Base-by-base conservation (phyloP, 2,888 invertebrate species). In the Strigamia crassipes region DNA sequence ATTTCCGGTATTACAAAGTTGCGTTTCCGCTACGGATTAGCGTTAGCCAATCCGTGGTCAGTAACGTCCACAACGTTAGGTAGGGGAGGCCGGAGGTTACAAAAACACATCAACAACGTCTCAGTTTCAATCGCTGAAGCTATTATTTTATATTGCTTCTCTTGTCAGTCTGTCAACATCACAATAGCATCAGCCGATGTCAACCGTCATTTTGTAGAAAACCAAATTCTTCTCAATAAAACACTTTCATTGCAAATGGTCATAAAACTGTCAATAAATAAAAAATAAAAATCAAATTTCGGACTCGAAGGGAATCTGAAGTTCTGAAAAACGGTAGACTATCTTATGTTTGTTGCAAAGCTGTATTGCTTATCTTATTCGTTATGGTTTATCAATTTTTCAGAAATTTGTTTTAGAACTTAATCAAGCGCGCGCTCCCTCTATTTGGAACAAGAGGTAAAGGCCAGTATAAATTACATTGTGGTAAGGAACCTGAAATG, bases 401-500 rank as follows among this genome's bases (percentile, higher is more conserved):
- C n/a, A 13, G 21, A 23, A 23, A 18, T 18, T 23, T 23, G 15
- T 51, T 51, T 21, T 12, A 21, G 12, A 61, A 23, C 0, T 61
- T 46, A 12, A n/a, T n/a, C 13, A 46, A 21, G n/a, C 23, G 6
- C n/a, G 6, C 5, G 61, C 18, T 1, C 18, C 61, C 10, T 61
- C 21, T 18, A 61, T 61, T 61, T 21, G 6, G 61, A 23, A 12
- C 61, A 61, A 18, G 61, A 18, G 38, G 38, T 10, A 23, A 61
- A 61, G 18, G 61, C 9, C 61, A 61, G 8, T 23, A 23, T 61
- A 61, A 61, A 61, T 61, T 61, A 61, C 61, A 61, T 61, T 61
- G 61, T 61, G 61, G 61, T 61, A 61, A 61, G 21, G 61, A 56
- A 56, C 56, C 56, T 56, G 8, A 15, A 56, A 61, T 61, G 61